These are phyloP conservation scores for Alethe castanea DNA, from an alignment of 2,113 vertebrate genomes.

Conservation along the genomic window DNA sequence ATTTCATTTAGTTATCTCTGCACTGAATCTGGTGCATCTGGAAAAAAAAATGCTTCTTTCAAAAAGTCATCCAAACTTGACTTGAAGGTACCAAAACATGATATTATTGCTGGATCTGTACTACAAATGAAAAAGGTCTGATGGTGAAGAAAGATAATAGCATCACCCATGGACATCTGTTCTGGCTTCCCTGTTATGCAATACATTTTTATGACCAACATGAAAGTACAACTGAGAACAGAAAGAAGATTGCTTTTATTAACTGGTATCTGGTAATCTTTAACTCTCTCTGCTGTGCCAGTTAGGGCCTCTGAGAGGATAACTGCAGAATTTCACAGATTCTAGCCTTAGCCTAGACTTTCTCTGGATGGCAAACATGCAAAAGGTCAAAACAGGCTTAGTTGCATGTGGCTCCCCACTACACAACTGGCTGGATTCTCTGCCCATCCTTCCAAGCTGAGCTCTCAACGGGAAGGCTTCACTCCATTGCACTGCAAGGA, in stretches of 20 bases:
- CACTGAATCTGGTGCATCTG: fast-evolving
- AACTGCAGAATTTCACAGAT: neutral
- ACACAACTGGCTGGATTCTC: neutral
- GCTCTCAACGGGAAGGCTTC: neutral
- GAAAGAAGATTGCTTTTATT: neutral
- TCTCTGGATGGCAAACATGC: neutral
- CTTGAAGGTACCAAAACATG: neutral
- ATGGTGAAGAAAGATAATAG: neutral
- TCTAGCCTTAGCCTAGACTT: neutral
- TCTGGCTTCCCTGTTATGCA: neutral
- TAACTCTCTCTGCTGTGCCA: neutral
- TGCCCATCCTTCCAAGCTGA: neutral
- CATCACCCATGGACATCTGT: neutral
- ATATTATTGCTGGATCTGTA: neutral
- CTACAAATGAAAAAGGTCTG: neutral
- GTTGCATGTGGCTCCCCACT: neutral
- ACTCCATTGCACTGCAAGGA: neutral
- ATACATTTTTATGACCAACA: neutral
- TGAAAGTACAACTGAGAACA: neutral
- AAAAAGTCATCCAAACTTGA: neutral
- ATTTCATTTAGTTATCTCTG: neutral
- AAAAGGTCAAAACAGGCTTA: neutral
- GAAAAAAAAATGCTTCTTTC: neutral
- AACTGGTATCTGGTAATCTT: neutral
- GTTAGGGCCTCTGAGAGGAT: neutral